Base-by-base conservation (phyloP, 2,113 vertebrate genomes). In the Budorcas taxicolor region DNA sequence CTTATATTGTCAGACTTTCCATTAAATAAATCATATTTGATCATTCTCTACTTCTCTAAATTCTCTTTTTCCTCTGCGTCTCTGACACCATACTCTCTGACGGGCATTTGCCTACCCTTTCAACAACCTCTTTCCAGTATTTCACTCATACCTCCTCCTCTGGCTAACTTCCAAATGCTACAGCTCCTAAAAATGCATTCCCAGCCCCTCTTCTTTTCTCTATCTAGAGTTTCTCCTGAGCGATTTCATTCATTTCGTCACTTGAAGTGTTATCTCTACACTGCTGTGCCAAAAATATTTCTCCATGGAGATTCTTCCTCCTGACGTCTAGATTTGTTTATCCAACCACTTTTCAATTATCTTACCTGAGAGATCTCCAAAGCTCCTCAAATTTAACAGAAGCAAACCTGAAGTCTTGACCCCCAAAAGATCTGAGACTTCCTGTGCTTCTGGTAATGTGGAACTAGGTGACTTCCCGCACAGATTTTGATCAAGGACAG, bases 1-100 rank as follows among this genome's bases (percentile, higher is more conserved):
- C 25, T 74, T 90, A 33, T 55, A 91, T 96, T 97, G 60, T 95
- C 92, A 97, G 52, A 43, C 40, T 91, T 97, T 90, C 87, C 76
- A 78, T 78, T 93, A 95, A 36, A 71, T 92, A 86, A 94, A 92
- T 96, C 90, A 81, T 87, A 80, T 36, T 53, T 95, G 96, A 67
- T 64, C 92, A 23, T 40, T 93, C 90, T 94, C 71, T 94, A 55
- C 36, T 52, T 92, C 83, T 93, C 90, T 55, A 64, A 60, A 95
- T 89, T 17, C 67, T 82, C 43, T 71, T 91, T 91, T 78, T 78
- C 58, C 67, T 81, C 76, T 87, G 45, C 23, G 47, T 74, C 57
- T 81, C n/a, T 50, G 36, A 91, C 19, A 91, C 7, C 17, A n/a
- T 64, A 55, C 27, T 90, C 17, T 92, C 36, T 80, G 43, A 40